These are phyloP conservation scores for Alsophila aescularia DNA, from an alignment of 2,888 invertebrate species.

Conservation along the genomic window DNA sequence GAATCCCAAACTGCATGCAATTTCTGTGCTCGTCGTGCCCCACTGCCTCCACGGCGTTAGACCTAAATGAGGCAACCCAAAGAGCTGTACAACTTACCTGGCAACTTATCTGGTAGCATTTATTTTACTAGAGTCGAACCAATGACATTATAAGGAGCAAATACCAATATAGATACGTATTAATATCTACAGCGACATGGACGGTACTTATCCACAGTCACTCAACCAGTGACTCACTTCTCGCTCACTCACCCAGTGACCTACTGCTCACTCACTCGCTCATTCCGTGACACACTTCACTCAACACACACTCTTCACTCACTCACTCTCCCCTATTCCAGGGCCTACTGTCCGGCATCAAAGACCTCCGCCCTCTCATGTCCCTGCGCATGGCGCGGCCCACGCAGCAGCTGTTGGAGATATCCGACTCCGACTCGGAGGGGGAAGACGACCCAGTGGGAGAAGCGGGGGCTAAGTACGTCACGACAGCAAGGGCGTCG, in stretches of 20 bases:
- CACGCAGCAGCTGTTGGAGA: constrained; percentile 67
- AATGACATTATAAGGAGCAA: too few relatives aligned
- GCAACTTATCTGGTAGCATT: too few relatives aligned
- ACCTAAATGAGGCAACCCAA: too few relatives aligned
- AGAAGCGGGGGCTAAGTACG: constrained; percentile 56
- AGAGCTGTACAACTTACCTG: too few relatives aligned
- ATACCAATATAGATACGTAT: too few relatives aligned
- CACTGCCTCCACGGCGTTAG: too few relatives aligned
- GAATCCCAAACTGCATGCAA: too few relatives aligned
- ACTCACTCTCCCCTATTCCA: constrained; percentile 31
- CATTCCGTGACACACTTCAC: neutral
- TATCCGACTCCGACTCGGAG: constrained; percentile 78
- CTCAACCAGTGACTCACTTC: neutral
- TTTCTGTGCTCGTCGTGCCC: too few relatives aligned
- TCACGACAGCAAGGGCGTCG: too few relatives aligned
- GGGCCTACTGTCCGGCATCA: constrained; percentile 62
- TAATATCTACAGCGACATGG: too few relatives aligned
- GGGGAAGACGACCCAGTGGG: constrained; percentile 58
- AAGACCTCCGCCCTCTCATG: constrained; percentile 56
- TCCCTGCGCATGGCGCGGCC: constrained; percentile 50
- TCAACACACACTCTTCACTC: neutral
- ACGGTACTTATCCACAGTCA: too few relatives aligned
- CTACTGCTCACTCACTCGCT: neutral
- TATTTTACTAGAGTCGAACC: too few relatives aligned
- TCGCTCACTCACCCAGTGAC: neutral